Evolutionary conservation across 1,140 invertebrate genomes (phyloP).

Genomic region (Caerostris darwini): DNA sequence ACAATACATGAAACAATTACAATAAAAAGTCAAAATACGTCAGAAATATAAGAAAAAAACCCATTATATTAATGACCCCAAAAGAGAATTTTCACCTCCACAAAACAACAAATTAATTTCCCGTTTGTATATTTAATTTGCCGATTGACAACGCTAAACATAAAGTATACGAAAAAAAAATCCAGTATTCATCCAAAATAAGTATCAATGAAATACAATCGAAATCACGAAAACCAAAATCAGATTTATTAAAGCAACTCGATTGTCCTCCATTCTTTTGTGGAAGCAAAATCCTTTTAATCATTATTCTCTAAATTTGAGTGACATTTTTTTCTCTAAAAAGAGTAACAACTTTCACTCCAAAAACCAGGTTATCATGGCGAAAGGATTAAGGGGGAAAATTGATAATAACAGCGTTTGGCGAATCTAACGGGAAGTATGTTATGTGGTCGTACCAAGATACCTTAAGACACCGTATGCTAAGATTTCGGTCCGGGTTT

Average conservation of each 20-base stretch:
- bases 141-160: no score
- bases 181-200: no score
- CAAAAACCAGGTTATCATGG: constrained; percentile 42
- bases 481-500: background rate
- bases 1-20: no score
- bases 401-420: constrained; percentile 22
- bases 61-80: no score
- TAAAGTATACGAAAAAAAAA: no score
- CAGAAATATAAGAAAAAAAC: no score
- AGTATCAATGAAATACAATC: no score
- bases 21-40: no score
- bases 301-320: background rate
- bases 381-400: constrained; percentile 38
- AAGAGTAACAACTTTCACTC: background rate
- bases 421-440: constrained; percentile 35
- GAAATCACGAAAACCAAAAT: background rate
- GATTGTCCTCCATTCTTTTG: background rate
- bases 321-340: background rate
- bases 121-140: no score
- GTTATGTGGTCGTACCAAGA: constrained; percentile 56
- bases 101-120: no score
- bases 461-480: background rate
- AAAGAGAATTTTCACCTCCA: no score
- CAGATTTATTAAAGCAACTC: background rate
- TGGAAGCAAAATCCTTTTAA: background rate